Percentiles rank a stretch among this genome's conserved stretches.
Evolutionary conservation across 2,797 vertebrate species (phyloP).

Genomic region (Rhyacichthys aspro): DNA sequence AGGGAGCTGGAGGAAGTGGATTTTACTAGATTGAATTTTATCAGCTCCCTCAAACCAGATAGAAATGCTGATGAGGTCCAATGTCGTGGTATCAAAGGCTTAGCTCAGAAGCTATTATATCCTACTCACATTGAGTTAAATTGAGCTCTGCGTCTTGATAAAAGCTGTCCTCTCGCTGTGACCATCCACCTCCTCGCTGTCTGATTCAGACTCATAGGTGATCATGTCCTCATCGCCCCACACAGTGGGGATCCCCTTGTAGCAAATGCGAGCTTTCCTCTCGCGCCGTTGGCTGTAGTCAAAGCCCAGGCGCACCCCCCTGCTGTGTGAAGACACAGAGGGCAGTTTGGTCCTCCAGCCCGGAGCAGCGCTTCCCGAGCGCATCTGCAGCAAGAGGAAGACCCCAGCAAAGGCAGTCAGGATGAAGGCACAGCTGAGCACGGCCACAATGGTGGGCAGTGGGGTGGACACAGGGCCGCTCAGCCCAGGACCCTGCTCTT

Average conservation of each 20-base stretch:
- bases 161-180: conserved; percentile 94
- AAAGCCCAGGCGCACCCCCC: conserved; percentile 68
- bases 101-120: conserved; percentile 5
- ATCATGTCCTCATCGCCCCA: conserved; percentile 89
- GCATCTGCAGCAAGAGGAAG: conserved; percentile 89
- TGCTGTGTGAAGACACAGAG: conserved; percentile 74
- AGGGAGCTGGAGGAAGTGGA: conserved; percentile 50
- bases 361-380: conserved; percentile 78
- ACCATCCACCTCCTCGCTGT: conserved; percentile 86
- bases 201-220: conserved; percentile 86
- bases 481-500: conserved; percentile 29
- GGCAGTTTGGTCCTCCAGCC: conserved; percentile 89
- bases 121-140: conserved; percentile 76
- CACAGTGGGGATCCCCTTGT: conserved; percentile 93
- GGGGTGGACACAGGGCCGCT: conserved; percentile 56
- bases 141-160: conserved; percentile 93
- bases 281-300: conserved; percentile 73
- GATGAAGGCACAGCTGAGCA: conserved; percentile 91
- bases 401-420: conserved; percentile 85
- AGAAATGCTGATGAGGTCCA: conserved; percentile 18
- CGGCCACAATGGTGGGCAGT: conserved; percentile 82
- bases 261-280: conserved; percentile 86
- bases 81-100: background rate
- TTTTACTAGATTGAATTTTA: conserved; percentile 9
- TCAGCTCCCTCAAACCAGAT: conserved; percentile 14